Evolutionary conservation across 1,140 invertebrate genomes (phyloP).

Genomic region (Trichonephila clavipes): DNA sequence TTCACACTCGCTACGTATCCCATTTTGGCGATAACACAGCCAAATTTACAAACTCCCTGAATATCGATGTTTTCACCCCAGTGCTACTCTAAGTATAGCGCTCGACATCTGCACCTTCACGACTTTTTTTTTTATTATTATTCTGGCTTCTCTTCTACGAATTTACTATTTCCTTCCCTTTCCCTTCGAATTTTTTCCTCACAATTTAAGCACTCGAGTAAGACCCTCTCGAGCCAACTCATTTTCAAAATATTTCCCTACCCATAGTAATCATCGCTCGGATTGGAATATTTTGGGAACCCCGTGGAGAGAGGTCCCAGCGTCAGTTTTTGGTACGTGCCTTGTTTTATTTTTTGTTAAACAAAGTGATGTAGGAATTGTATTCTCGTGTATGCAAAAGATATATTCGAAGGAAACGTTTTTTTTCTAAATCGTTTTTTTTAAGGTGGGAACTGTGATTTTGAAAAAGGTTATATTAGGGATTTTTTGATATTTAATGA

Average conservation of each 20-base stretch:
- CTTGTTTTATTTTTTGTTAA: background rate
- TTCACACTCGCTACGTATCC: background rate
- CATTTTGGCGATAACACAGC: slow-evolving; percentile 18
- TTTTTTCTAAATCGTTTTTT: background rate
- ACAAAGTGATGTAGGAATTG: background rate
- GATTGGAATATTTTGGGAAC: slow-evolving; percentile 17
- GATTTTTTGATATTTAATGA: too few relatives aligned
- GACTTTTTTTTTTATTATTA: background rate
- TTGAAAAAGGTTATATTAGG: too few relatives aligned
- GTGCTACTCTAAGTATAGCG: slow-evolving; percentile 59
- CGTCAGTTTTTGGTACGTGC: background rate
- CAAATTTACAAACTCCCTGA: background rate
- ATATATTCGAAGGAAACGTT: background rate
- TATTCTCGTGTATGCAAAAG: background rate
- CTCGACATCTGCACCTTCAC: slow-evolving; percentile 28
- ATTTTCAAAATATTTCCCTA: slow-evolving; percentile 13
- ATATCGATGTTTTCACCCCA: slow-evolving; percentile 59
- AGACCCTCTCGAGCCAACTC: background rate
- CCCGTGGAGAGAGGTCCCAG: background rate
- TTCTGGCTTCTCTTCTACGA: slow-evolving; percentile 53
- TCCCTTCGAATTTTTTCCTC: slow-evolving; percentile 7
- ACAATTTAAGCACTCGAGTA: slow-evolving; percentile 38
- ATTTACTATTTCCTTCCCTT: slow-evolving; percentile 34
- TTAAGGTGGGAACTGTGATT: background rate
- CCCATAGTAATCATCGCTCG: background rate